Base-by-base conservation (phyloP, 2,888 invertebrate genomes). In the Pammene aurita region DNA sequence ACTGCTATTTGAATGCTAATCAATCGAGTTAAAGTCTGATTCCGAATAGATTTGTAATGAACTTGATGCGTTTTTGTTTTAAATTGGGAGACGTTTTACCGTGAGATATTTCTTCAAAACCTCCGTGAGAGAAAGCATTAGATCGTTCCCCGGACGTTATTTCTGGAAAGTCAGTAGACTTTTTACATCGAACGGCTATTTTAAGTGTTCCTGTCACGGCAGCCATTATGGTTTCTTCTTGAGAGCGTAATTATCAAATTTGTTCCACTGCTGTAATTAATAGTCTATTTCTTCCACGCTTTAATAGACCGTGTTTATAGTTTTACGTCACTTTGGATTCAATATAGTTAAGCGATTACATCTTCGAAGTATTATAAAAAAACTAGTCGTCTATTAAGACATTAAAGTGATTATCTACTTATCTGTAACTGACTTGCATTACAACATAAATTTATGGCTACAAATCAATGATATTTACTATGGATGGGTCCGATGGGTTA, bases 211-310 rank as follows among this genome's bases (percentile, higher is more conserved):
- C 74, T 74, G 77, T 77, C 77, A 80, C 75, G 74, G 72, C 75
- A 73, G 72, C 67, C 72, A 77, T 77, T 76, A 76, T 76, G 78
- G 79, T 48, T 50, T 50, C 61, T 80, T 78, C 76, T 74, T 77
- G 74, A 72, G 75, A 73, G 72, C 72, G 72, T 81, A 80, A 81
- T 86, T 82, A 83, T 80, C 82, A 79, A 83, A 86, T 86, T 83
- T 78, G 84, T 84, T 86, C 79, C 80, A 79, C 76, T 75, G 72
- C 54, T 76, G 77, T 75, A 77, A 79, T 79, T 80, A 77, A 80
- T 81, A 75, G 75, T 72, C 74, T 73, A 70, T 80, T 81, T 79
- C 77, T 75, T 77, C 72, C 60, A 73, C 73, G 70, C 73, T 76
- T 74, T 72, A 70, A 75, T 76, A 57, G 72, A 62, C 60, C 57